Evolutionary conservation across 2,888 invertebrate species (phyloP).

Genomic region (Muschampia plurimacula): DNA sequence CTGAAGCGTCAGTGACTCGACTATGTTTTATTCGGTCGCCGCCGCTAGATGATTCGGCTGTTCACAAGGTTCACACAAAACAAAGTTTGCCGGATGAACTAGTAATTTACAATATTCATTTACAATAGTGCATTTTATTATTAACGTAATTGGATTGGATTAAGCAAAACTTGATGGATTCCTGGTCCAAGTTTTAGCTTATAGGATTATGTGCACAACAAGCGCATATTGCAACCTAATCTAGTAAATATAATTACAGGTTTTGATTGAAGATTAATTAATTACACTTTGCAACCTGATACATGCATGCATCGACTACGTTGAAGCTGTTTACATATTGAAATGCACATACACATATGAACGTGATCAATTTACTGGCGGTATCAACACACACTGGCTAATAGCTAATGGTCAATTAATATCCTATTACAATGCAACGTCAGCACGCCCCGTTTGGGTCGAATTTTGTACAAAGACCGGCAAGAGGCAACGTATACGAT

Average conservation of each 20-base stretch:
- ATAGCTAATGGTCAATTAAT: constrained; percentile 36
- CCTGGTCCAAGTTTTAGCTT: too few relatives aligned
- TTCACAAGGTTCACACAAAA: too few relatives aligned
- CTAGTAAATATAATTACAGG: background rate
- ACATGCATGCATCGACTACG: background rate
- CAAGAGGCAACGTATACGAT: background rate
- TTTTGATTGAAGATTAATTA: constrained; percentile 13
- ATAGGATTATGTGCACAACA: too few relatives aligned
- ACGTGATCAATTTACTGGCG: constrained; percentile 22
- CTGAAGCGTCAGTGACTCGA: too few relatives aligned
- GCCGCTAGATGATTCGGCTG: too few relatives aligned
- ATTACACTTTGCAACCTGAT: constrained; percentile 5
- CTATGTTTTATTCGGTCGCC: too few relatives aligned
- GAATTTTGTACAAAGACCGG: background rate
- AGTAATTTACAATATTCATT: too few relatives aligned
- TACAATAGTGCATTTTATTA: too few relatives aligned
- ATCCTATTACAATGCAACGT: constrained; percentile 34
- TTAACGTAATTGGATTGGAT: too few relatives aligned
- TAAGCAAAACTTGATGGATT: too few relatives aligned
- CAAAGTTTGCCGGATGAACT: too few relatives aligned
- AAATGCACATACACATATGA: constrained; percentile 25
- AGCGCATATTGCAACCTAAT: too few relatives aligned
- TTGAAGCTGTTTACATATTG: constrained; percentile 27
- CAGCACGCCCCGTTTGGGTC: background rate
- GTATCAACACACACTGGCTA: constrained; percentile 32